These are phyloP conservation scores for Cephus spinipes DNA, from an alignment of 2,888 invertebrate genomes.

Conservation along the genomic window DNA sequence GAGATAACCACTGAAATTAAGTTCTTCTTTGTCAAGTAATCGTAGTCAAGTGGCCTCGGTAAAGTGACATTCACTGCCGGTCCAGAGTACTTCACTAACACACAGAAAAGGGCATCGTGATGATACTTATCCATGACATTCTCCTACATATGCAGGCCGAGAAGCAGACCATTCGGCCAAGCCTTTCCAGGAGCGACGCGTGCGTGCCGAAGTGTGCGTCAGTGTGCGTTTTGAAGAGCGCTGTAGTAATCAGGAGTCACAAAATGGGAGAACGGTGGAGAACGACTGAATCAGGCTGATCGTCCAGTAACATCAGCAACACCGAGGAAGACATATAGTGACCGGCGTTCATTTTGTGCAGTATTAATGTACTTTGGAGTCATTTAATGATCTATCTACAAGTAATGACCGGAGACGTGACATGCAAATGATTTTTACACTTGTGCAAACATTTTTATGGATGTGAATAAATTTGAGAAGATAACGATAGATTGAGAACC, in stretches of 20 bases:
- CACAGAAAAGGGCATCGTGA: neutral
- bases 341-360: neutral
- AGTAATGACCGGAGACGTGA: neutral
- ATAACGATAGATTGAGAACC: neutral
- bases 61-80: constrained; percentile 30
- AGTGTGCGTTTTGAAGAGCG: neutral
- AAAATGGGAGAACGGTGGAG: neutral
- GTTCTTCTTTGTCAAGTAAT: constrained; percentile 34
- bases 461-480: neutral
- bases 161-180: neutral
- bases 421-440: neutral
- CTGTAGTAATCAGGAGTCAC: neutral
- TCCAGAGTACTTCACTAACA: neutral
- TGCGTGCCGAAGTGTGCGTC: neutral
- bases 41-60: constrained; percentile 25
- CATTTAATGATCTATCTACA: neutral
- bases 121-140: neutral
- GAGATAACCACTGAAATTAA: constrained; percentile 30
- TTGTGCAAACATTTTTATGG: neutral
- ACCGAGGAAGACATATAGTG: neutral
- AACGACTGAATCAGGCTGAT: neutral
- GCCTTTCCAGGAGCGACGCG: neutral
- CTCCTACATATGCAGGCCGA: neutral
- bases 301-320: neutral
- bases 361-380: neutral